phyloP scores from a whole-genome alignment of 2,888 invertebrate genomes.

The Sphaerophoria taeniata region DNA sequence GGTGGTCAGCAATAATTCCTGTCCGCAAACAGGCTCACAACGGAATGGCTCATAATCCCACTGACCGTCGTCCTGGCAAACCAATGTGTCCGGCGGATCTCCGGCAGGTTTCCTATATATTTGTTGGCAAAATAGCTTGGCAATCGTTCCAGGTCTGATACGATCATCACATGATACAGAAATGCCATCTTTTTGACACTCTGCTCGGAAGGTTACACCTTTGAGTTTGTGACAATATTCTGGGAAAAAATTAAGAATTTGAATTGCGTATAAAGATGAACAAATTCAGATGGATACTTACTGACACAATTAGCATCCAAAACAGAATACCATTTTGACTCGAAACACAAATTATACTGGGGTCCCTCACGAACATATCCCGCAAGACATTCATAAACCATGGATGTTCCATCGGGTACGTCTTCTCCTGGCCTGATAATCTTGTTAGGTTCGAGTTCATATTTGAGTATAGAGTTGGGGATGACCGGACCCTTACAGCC shows the following conservation, averaged over 20 bases:
- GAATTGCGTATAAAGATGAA: not conserved
- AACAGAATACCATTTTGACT: conserved; percentile 11
- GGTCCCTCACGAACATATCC: conserved; percentile 33
- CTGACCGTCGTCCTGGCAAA: conserved; percentile 76
- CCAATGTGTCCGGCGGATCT: not conserved
- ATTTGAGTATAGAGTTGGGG: conserved; percentile 18
- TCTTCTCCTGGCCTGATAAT: conserved; percentile 8
- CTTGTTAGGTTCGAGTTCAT: not conserved
- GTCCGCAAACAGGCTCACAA: conserved; percentile 78
- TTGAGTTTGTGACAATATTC: conserved; percentile 43
- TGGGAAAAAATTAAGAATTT: not conserved
- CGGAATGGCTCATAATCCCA: conserved; percentile 76
- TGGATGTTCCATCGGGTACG: conserved; percentile 12
- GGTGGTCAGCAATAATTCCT: conserved; percentile 36
- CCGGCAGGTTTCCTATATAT: conserved; percentile 49
- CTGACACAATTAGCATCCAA: conserved; percentile 29
- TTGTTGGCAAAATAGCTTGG: conserved; percentile 58
- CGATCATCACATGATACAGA: conserved; percentile 60
- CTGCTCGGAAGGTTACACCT: conserved; percentile 44
- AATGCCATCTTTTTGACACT: conserved; percentile 48
- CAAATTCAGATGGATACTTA: not conserved
- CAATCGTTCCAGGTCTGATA: conserved; percentile 70
- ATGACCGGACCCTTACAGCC: conserved; percentile 41
- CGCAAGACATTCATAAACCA: conserved; percentile 26
- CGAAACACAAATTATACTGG: conserved; percentile 34